Conservation (phyloP, 2,797 vertebrate species). For the Spea hammondii region DNA sequence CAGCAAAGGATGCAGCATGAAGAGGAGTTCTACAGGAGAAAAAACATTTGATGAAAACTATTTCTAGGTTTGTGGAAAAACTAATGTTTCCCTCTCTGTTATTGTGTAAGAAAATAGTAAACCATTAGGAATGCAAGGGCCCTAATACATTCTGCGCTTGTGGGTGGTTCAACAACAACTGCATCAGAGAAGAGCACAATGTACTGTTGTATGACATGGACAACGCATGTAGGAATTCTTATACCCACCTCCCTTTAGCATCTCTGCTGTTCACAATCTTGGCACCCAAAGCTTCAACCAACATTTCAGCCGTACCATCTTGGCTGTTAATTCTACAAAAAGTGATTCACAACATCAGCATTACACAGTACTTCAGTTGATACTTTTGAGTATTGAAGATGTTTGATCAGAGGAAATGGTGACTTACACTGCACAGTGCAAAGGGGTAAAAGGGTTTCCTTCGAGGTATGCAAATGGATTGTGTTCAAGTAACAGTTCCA, state of each 20-base stretch:
- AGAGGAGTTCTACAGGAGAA: conserved; percentile 80
- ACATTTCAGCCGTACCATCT: conserved; percentile 85
- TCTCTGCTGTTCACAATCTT: conserved; percentile 96
- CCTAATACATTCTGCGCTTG: no score
- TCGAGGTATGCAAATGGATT: conserved; percentile 90
- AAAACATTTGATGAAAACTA: no score
- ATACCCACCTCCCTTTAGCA: conserved; percentile 89
- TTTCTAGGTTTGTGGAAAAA: no score
- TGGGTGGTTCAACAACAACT: no score
- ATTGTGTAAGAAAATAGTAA: no score
- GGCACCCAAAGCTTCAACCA: conserved; percentile 84
- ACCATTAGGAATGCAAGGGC: no score
- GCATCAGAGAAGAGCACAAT: no score
- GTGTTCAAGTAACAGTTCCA: conserved; percentile 99
- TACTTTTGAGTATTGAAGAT: neutral
- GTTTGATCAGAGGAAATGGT: neutral
- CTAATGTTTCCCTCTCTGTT: no score
- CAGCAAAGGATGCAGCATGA: conserved; percentile 92
- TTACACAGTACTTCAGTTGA: neutral
- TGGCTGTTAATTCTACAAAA: conserved; percentile 89
- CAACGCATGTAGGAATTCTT: no score
- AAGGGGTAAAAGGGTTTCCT: conserved; percentile 94
- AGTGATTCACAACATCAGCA: neutral
- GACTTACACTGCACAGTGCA: conserved; percentile 99
- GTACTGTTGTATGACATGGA: no score